Percentiles rank a stretch among this genome's conserved stretches.
Evolutionary conservation across 2,888 invertebrate species (phyloP).

Genomic region (Aphodius sticticus): DNA sequence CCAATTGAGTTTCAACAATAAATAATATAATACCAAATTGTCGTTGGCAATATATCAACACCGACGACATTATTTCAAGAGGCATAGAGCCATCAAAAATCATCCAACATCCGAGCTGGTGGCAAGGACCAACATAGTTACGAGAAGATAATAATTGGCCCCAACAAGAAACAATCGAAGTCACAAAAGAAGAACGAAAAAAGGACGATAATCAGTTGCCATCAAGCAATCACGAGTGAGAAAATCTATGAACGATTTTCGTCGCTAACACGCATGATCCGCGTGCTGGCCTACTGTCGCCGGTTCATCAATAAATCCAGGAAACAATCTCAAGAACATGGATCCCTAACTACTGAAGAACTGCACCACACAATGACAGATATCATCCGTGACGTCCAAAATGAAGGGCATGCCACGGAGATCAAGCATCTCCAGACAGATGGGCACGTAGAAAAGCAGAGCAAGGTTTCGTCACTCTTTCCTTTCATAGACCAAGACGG

Average conservation of each 20-base stretch:
- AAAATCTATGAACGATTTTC: neutral
- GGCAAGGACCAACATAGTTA: neutral
- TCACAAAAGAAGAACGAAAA: neutral
- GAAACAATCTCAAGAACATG: neutral
- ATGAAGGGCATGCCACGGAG: neutral
- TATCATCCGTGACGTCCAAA: neutral
- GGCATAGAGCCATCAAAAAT: slow-evolving; percentile 16
- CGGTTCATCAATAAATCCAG: neutral
- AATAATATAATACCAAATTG: slow-evolving; percentile 24
- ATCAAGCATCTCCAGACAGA: neutral
- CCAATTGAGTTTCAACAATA: slow-evolving; percentile 39
- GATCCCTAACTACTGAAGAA: neutral
- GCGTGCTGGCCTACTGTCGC: neutral
- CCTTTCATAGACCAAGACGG: neutral
- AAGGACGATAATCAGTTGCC: neutral
- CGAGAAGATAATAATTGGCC: neutral
- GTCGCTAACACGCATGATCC: neutral
- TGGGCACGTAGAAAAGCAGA: neutral
- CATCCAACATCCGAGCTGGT: neutral
- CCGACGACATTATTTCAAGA: slow-evolving; percentile 31
- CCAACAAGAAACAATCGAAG: neutral
- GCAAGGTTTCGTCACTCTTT: neutral
- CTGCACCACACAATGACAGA: neutral
- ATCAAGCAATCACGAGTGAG: neutral
- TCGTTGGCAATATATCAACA: slow-evolving; percentile 38